Evolutionary conservation across 2,797 vertebrate genomes (phyloP), one percentile per base, ranked within the genome.

Genomic region (Myripristis jacobus): DNA sequence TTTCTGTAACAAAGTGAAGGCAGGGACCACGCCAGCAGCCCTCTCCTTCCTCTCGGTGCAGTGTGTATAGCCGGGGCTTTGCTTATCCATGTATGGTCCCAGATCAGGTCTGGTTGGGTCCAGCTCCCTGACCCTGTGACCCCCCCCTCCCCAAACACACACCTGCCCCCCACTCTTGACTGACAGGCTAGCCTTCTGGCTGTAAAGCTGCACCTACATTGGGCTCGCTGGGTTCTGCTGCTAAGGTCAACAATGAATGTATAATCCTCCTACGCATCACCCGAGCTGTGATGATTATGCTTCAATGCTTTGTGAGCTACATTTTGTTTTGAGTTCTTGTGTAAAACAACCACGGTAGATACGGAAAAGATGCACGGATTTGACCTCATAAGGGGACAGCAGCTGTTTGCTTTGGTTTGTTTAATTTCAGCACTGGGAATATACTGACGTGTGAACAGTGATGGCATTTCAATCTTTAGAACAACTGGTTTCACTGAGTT

Each of bases 191-290:
- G 81, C 66, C 65, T 3, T 0, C 22, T 2, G 55, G 68, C 64
- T 36, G 19, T 61, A 54, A 71, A 48, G 56, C 87, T 73, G 85
- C 84, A 82, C 83, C 78, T 71, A 18, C 67, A 11, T 52, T 48
- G 84, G 91, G 86, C 83, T 81, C 25, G 87, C 90, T 91, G 86
- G 87, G 83, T 89, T 91, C 91, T 92, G 91, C 94, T 92, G 92
- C 91, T 94, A 92, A 88, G 91, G 91, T 89, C 88, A 80, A 81
- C 81, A 78, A 92, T 98, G 96, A 98, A 98, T 98, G 97, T 98
- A 97, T 95, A 91, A 92, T 94, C 87, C 83, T 83, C 69, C 83
- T 94, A 92, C 91, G 86, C 81, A 75, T 86, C 93, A 91, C 77
- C 77, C 46, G 74, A 79, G 51, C 47, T 25, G 76, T 59, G 77